Base-by-base conservation (phyloP, 2,888 invertebrate species). In the Macrosoma leucophasiata region DNA sequence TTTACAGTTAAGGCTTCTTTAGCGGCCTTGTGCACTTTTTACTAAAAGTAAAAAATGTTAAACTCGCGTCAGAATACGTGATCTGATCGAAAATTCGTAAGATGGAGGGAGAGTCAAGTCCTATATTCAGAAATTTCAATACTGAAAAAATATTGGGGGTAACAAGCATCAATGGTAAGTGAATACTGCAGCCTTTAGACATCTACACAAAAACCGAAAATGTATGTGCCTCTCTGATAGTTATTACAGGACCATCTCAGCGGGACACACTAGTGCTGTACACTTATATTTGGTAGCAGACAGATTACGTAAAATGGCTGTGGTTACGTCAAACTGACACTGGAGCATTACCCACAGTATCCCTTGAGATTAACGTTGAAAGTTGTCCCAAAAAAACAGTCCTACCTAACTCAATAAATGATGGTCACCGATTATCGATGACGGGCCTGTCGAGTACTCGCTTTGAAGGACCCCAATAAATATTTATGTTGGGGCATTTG, bases 401-500 rank as follows among this genome's bases (percentile, higher is more conserved):
- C 28, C 13, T 18, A 18, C 6, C 7, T 32, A 19, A 2, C 3
- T 4, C 13, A 3, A 23, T 42, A 43, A 21, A 1, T 3, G 42
- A n/a, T 58, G 45, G 48, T 24, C 41, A 29, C 50, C 49, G 52
- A n/a, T n/a, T 43, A 55, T 39, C 36, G 34, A 43, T 46, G 47
- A 29, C 21, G 22, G 41, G 37, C 43, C 35, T 50, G 49, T 56
- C 54, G 60, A 55, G 58, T 56, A 58, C 59, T 58, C 47, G 44
- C 46, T 50, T 52, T 50, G 52, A 60, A 62, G 60, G 60, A 69
- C 67, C 65, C 54, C 61, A 63, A 72, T 74, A 74, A 75, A 74
- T 74, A 74, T 75, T 75, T 74, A 75, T 73, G 70, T 58, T 55
- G 54, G 62, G 61, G 52, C 62, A 61, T 69, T 62, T 52, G 45